Evolutionary conservation across 2,888 invertebrate genomes (phyloP).

Genomic region (Thymelicus sylvestris): DNA sequence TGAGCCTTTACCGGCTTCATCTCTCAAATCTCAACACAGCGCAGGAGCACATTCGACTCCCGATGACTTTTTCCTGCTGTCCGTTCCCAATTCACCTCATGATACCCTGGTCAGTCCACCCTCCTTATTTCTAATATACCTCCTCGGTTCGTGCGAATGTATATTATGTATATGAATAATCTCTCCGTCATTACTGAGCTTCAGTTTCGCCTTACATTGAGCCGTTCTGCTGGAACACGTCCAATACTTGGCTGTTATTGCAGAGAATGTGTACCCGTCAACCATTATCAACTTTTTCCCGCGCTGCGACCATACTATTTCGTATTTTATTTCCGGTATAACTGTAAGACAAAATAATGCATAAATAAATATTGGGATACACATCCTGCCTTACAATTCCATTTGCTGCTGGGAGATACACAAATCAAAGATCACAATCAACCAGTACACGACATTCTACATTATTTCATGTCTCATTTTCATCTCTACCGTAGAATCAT

Average conservation of each 20-base stretch:
- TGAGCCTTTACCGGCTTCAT: no score
- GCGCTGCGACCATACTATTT: slow-evolving; percentile 10
- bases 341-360: background rate
- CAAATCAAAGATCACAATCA: no score
- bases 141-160: slow-evolving; percentile 44
- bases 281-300: slow-evolving; percentile 1
- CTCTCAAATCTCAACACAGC: no score
- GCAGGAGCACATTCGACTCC: no score
- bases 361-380: background rate
- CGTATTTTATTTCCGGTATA: slow-evolving; percentile 5
- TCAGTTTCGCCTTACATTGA: slow-evolving; percentile 53
- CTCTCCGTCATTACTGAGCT: slow-evolving; percentile 36
- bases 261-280: background rate
- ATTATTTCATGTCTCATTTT: no score
- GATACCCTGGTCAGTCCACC: slow-evolving; percentile 10
- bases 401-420: no score
- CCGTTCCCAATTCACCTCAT: background rate
- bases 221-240: background rate
- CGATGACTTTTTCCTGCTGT: no score
- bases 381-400: no score
- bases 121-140: slow-evolving; percentile 13
- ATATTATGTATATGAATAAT: slow-evolving; percentile 41
- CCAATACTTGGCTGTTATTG: background rate
- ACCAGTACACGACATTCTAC: no score
- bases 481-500: no score